Conservation (phyloP, 2,113 vertebrate genomes). For the Leptodactylus fuscus region DNA sequence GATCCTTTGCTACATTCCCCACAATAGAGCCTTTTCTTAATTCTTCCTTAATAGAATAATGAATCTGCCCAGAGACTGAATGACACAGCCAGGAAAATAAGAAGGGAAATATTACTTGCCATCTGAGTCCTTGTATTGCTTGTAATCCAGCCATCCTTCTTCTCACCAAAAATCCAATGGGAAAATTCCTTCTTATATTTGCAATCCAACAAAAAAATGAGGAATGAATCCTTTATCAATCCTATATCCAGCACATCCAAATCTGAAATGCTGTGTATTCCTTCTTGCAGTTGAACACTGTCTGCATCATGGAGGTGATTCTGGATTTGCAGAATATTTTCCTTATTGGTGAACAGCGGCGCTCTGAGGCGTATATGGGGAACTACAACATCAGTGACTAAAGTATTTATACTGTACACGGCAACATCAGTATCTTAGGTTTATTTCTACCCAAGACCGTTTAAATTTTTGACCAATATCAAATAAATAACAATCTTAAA, state of each 20-base stretch:
- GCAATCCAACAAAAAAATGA: not conserved
- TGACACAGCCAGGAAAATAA: slow-evolving; percentile 10
- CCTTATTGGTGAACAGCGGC: slow-evolving; percentile 24
- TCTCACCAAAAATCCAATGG: not conserved
- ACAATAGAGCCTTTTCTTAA: slow-evolving; percentile 7
- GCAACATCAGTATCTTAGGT: too few relatives aligned
- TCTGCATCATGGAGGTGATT: slow-evolving; percentile 9
- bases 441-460: too few relatives aligned
- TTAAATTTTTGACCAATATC: too few relatives aligned
- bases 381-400: too few relatives aligned
- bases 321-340: slow-evolving; percentile 12
- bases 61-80: slow-evolving; percentile 19
- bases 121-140: slow-evolving; percentile 5
- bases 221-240: not conserved
- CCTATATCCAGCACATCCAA: not conserved
- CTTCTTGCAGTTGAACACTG: slow-evolving; percentile 8
- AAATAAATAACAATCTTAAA: too few relatives aligned
- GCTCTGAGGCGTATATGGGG: not conserved
- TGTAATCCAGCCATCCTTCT: slow-evolving; percentile 12
- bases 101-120: slow-evolving; percentile 18
- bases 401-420: too few relatives aligned
- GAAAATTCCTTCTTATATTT: not conserved
- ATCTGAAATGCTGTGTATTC: slow-evolving; percentile 9
- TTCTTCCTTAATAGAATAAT: slow-evolving; percentile 10
- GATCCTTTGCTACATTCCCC: not conserved